Conservation (phyloP, 1,140 invertebrate genomes). For the Halictus rubicundus region DNA sequence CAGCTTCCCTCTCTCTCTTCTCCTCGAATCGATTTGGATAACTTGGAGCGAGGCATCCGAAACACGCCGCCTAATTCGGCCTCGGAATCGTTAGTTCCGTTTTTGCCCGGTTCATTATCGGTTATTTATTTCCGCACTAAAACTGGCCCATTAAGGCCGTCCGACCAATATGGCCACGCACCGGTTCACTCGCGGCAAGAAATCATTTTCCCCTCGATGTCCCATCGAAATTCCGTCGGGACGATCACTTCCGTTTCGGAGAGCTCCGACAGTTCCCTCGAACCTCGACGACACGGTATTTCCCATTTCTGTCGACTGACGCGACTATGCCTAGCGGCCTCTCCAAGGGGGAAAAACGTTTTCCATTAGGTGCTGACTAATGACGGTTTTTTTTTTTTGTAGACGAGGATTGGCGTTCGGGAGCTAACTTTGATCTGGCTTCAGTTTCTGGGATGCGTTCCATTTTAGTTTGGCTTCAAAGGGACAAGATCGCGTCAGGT, state of each 20-base stretch:
- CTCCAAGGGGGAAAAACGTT: no score
- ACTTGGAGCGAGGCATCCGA: constrained; percentile 21
- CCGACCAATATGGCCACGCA: constrained; percentile 38
- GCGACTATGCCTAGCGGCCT: no score
- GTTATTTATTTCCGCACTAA: constrained; percentile 47
- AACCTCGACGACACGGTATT: background rate
- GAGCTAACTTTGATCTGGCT: no score
- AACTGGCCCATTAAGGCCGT: constrained; percentile 28
- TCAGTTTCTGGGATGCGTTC: no score
- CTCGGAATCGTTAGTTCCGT: constrained; percentile 41
- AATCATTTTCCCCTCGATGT: constrained; percentile 24
- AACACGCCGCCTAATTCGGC: constrained; percentile 42
- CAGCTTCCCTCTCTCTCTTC: no score
- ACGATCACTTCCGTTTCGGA: background rate
- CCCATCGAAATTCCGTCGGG: constrained; percentile 38
- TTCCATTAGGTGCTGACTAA: no score
- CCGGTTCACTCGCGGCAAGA: constrained; percentile 24
- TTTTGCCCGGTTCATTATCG: constrained; percentile 43
- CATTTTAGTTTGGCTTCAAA: no score
- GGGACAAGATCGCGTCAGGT: no score
- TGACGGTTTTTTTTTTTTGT: no score
- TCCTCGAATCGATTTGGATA: constrained; percentile 17
- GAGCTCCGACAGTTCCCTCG: background rate
- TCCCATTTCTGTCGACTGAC: background rate
- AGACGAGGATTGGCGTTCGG: no score